phyloP scores from a whole-genome alignment of 2,888 invertebrate species.

The Melanchra persicariae region DNA sequence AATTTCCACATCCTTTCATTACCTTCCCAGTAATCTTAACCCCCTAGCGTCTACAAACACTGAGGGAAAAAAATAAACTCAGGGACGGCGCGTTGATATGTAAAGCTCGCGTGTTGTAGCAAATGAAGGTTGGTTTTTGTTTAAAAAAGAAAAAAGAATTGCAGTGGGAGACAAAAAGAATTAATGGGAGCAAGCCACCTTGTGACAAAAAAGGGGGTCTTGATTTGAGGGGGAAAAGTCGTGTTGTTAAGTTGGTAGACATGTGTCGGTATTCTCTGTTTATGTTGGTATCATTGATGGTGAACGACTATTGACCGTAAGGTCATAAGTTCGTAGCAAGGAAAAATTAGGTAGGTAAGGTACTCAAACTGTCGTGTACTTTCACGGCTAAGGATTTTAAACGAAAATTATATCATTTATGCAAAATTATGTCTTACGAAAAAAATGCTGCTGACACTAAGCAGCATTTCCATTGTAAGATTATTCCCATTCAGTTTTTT shows the following conservation, averaged over 20 bases:
- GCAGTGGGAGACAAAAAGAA: slow-evolving; percentile 72
- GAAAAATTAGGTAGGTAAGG: too few species aligned
- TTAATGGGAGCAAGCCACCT: slow-evolving; percentile 68
- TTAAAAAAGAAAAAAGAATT: slow-evolving; percentile 61
- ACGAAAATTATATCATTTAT: too few species aligned
- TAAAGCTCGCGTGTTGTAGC: slow-evolving; percentile 67
- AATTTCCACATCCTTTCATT: slow-evolving; percentile 50
- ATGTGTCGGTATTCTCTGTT: not conserved
- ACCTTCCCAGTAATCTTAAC: slow-evolving; percentile 59
- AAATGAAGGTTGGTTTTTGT: slow-evolving; percentile 65
- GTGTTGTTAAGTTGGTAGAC: not conserved
- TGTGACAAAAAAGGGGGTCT: slow-evolving; percentile 63
- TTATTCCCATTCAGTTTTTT: too few species aligned
- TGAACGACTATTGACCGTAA: too few species aligned
- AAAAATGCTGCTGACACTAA: too few species aligned
- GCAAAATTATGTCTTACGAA: too few species aligned
- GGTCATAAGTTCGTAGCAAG: too few species aligned
- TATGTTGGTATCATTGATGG: too few species aligned
- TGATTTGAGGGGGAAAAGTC: slow-evolving; percentile 67
- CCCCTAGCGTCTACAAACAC: slow-evolving; percentile 55
- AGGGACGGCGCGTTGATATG: slow-evolving; percentile 65
- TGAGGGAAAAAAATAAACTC: slow-evolving; percentile 47
- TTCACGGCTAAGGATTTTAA: too few species aligned
- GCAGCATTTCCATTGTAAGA: too few species aligned
- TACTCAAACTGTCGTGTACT: too few species aligned